Evolutionary conservation across 2,797 vertebrate genomes (phyloP), one percentile per base, ranked within the genome.

Genomic region (Tenualosa ilisha): DNA sequence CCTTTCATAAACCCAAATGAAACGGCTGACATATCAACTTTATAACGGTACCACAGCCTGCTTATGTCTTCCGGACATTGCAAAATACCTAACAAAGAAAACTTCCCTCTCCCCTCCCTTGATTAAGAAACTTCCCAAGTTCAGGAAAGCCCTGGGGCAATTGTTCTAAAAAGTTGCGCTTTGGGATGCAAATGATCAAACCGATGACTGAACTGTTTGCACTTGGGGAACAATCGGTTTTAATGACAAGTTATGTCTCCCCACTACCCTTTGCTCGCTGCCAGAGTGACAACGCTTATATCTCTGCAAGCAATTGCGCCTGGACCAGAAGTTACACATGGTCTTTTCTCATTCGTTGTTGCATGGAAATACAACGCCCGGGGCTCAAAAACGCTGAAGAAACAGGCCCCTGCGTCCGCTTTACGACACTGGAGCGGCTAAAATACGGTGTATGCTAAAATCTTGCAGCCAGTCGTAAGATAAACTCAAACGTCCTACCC

Each of bases 381-480:
- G n/a, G 40, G 72, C 20, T 79, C 72, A 20, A 65, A 84, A 68
- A 46, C 12, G 6, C 50, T 68, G 37, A 81, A 83, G 83, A 51
- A 49, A 83, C 83, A 50, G 68, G 84, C 82, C 84, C 63, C 79
- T 24, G 56, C 54, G 79, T 81, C 68, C 46, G n/a, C 56, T 49
- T 83, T 84, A 75, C 61, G 84, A 87, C 81, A 83, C 65, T 83
- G 6, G 12, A 81, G 84, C 72, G 46, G 72, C 40, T 22, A 43
- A 17, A 15, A 46, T 79, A 79, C 72, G 37, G 37, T 79, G 72
- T 79, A 46, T 40, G 40, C 43, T 79, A 79, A 79, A 79, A 24
- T 24, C 72, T 43, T 79, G 40, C 72, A 79, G 43, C 68, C 15
- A 43, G 72, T 20, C 37, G 72, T 79, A n/a, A 43, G 72, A 79